A percentile compares a stretch with the other conserved stretches of the same genome.
Evolutionary conservation across 2,113 vertebrate species (phyloP).

Genomic region (Phylloscopus whistleri): DNA sequence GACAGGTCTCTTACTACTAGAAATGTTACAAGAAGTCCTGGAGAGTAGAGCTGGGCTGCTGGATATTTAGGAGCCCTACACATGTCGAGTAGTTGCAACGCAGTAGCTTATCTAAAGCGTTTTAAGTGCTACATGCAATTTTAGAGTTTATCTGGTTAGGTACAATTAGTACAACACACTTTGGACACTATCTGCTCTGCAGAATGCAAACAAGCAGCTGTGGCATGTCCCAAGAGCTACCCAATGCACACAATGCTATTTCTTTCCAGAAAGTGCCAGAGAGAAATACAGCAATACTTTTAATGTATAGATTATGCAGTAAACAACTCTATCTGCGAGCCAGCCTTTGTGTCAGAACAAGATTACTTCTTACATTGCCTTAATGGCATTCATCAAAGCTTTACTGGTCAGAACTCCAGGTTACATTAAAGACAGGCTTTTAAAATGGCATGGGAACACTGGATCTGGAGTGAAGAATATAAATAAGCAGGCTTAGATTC

Average conservation of each 20-base stretch:
- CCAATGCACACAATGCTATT: accelerated
- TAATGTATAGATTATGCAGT: not conserved
- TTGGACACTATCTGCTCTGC: not conserved
- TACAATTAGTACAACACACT: not conserved
- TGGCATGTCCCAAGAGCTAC: not conserved
- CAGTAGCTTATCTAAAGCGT: not conserved
- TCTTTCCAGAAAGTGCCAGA: not conserved
- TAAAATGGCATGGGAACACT: not conserved
- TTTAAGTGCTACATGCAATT: not conserved
- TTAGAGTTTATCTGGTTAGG: not conserved
- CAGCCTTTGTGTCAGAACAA: not conserved
- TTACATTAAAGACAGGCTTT: not conserved
- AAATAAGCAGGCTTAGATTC: not conserved
- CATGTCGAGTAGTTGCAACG: not conserved
- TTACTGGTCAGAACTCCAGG: not conserved
- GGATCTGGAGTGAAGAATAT: not conserved
- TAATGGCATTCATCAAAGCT: not conserved
- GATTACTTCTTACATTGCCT: not conserved
- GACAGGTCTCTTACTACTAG: not conserved
- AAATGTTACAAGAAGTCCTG: not conserved
- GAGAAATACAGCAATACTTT: not conserved
- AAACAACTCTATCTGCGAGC: not conserved
- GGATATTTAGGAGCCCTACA: not conserved
- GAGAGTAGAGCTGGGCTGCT: not conserved
- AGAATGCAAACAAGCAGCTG: not conserved